phyloP scores from a whole-genome alignment of 1,140 invertebrate species.

The Hyposmocoma kahamanoa region DNA sequence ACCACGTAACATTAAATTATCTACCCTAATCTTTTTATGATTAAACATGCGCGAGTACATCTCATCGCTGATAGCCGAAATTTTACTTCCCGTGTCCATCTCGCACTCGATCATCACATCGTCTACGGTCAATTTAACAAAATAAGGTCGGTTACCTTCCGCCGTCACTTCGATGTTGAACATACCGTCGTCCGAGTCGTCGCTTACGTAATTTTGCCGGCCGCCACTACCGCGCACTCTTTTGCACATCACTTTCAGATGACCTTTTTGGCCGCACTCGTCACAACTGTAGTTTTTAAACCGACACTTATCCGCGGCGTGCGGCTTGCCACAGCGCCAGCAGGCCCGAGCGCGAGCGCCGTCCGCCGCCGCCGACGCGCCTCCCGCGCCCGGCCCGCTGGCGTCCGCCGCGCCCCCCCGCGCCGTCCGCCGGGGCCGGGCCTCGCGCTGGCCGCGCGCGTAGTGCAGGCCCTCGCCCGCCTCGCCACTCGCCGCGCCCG shows the following conservation, averaged over 20 bases:
- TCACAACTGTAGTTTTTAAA: constrained; percentile 5
- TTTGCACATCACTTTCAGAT: constrained; percentile 6
- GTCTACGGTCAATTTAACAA: neutral
- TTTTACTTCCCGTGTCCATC: constrained; percentile 3
- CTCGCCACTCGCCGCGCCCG: neutral
- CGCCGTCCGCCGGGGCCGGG: neutral
- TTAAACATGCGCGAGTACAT: neutral
- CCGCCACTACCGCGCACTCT: neutral
- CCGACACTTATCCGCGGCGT: constrained; percentile 2
- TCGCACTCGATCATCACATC: neutral
- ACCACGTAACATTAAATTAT: constrained; percentile 3
- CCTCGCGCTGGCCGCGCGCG: too few species aligned
- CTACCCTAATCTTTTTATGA: neutral
- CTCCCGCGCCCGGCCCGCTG: neutral
- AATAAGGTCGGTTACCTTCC: constrained; percentile 4
- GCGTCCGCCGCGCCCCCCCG: neutral
- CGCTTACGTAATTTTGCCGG: neutral
- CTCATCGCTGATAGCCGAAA: constrained; percentile 4
- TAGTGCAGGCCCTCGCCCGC: constrained; percentile 4
- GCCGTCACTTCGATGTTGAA: neutral
- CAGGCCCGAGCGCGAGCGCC: neutral
- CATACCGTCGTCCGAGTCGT: neutral
- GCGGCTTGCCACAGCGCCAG: constrained; percentile 5
- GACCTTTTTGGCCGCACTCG: neutral
- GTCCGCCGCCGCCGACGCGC: neutral